These are phyloP conservation scores for Streblospio benedicti DNA, from an alignment of 1,140 invertebrate genomes.

Conservation along the genomic window DNA sequence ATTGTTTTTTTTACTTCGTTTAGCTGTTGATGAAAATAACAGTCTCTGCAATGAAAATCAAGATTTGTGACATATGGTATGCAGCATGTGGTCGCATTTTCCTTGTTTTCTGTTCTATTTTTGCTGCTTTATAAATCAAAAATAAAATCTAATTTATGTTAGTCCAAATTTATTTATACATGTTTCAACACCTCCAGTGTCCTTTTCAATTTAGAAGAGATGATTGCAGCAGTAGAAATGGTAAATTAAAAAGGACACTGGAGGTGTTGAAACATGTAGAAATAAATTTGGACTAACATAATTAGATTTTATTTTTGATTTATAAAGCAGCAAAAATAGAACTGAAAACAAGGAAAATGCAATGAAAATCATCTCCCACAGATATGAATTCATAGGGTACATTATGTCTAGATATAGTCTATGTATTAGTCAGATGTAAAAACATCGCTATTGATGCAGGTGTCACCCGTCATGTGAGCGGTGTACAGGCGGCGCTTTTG, in stretches of 20 bases:
- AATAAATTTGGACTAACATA: too few species aligned
- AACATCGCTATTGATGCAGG: constrained; percentile 2
- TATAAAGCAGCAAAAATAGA: too few species aligned
- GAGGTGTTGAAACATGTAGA: too few species aligned
- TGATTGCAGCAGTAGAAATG: neutral
- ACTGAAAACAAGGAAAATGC: neutral
- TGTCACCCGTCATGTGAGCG: constrained; percentile 11
- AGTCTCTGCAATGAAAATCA: neutral
- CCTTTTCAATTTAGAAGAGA: neutral
- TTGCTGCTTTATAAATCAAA: too few species aligned
- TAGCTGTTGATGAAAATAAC: neutral
- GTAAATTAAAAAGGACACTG: too few species aligned
- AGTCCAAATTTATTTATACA: too few species aligned
- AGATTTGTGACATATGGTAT: too few species aligned
- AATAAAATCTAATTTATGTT: too few species aligned
- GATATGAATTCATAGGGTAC: neutral
- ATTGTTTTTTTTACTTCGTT: neutral
- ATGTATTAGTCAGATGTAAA: neutral
- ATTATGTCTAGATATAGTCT: neutral
- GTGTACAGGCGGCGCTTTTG: constrained; percentile 5
- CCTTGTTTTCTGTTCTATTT: too few species aligned
- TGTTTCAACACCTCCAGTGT: too few species aligned
- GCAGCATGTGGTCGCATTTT: too few species aligned
- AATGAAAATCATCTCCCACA: neutral
- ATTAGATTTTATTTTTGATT: too few species aligned